Conservation (phyloP, 2,797 vertebrate genomes). For the Choloepus didactylus region DNA sequence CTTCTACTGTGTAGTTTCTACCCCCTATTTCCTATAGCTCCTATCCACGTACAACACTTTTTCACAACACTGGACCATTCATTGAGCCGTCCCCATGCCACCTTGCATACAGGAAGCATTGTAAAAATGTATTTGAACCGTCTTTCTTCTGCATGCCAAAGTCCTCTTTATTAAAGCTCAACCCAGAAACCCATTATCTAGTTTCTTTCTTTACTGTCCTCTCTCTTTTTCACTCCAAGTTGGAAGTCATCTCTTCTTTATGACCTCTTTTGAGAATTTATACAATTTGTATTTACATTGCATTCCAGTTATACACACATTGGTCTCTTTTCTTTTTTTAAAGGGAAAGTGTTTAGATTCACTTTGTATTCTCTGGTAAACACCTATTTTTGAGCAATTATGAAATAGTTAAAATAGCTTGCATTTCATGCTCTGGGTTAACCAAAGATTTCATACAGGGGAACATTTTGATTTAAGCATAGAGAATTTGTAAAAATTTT, state of each 20-base stretch:
- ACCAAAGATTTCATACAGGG: background rate
- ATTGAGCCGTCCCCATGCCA: background rate
- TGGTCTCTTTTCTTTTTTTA: background rate
- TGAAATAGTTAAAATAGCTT: background rate
- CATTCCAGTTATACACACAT: background rate
- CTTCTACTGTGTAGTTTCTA: background rate
- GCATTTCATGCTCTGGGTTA: background rate
- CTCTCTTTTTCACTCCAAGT: rapidly evolving
- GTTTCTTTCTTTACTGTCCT: background rate
- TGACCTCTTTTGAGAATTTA: background rate
- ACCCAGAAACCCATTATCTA: background rate
- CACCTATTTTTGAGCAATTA: background rate
- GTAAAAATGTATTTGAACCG: background rate
- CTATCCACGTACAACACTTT: background rate
- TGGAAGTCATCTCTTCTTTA: background rate
- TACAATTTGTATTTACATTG: background rate
- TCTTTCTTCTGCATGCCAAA: background rate
- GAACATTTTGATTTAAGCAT: background rate
- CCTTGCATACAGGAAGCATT: background rate
- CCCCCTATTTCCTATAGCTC: background rate
- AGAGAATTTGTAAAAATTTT: background rate
- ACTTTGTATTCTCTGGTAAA: background rate
- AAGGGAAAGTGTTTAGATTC: background rate
- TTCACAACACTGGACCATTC: background rate
- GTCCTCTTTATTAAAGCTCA: background rate